These are phyloP conservation scores for Passer domesticus DNA, from an alignment of 2,113 vertebrate genomes.

Conservation along the genomic window DNA sequence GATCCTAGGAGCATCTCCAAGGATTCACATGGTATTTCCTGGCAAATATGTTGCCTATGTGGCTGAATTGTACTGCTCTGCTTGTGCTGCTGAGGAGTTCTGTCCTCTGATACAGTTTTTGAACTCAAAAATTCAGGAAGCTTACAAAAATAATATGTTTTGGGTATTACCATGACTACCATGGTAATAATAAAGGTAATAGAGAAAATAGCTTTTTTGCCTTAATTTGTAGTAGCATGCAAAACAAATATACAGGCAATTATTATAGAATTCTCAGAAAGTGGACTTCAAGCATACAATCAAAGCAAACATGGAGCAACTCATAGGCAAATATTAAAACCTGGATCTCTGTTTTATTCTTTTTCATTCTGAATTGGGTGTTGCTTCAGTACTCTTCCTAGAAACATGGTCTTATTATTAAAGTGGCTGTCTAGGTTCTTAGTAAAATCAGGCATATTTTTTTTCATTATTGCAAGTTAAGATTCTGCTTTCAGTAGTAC, in stretches of 20 bases:
- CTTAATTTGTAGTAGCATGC: background rate
- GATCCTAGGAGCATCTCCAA: conserved; percentile 14
- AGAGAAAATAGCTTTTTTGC: conserved; percentile 22
- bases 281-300: conserved; percentile 21
- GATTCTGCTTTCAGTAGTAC: background rate
- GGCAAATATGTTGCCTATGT: background rate
- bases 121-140: background rate
- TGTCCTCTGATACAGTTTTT: background rate
- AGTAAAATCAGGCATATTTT: background rate
- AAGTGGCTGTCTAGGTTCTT: background rate
- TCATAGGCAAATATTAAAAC: conserved; percentile 31
- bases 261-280: conserved; percentile 33
- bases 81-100: conserved; percentile 1
- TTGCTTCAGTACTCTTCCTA: background rate
- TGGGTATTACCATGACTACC: background rate
- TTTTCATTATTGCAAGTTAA: background rate
- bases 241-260: background rate
- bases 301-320: conserved; percentile 1
- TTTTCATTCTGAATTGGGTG: background rate
- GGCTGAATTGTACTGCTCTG: background rate
- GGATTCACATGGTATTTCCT: conserved; percentile 38
- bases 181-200: background rate
- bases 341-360: background rate
- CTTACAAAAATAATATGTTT: background rate
- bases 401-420: background rate